These are phyloP conservation scores for Junonia oenone DNA, from an alignment of 2,888 invertebrate genomes.

Conservation along the genomic window DNA sequence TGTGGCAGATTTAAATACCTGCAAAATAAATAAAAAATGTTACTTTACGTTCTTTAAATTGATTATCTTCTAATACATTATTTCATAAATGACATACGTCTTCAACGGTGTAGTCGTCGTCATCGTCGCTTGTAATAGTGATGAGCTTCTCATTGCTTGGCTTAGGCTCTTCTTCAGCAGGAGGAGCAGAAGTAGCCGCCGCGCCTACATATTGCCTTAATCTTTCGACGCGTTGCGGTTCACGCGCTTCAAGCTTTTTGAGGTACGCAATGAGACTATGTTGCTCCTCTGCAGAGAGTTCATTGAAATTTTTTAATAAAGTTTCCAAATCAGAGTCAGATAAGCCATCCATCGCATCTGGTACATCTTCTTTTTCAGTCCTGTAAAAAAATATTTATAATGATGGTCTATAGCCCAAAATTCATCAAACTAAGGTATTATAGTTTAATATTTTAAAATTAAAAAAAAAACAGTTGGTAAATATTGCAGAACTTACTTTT, in stretches of 20 bases:
- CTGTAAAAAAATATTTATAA: constrained; percentile 36
- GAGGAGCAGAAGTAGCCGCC: constrained; percentile 38
- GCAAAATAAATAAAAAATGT: constrained; percentile 26
- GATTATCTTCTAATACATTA: constrained; percentile 11
- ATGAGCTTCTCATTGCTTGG: constrained; percentile 30
- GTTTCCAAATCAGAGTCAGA: constrained; percentile 90
- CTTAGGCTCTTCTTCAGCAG: background rate
- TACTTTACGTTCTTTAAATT: background rate
- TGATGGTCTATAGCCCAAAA: no score
- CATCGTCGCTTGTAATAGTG: constrained; percentile 80
- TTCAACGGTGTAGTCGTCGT: constrained; percentile 91
- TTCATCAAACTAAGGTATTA: no score
- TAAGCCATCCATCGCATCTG: constrained; percentile 84
- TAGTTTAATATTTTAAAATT: no score
- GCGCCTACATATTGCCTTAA: constrained; percentile 86
- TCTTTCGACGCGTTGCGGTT: constrained; percentile 88
- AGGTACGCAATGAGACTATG: constrained; percentile 89
- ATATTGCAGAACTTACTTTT: constrained; percentile 40
- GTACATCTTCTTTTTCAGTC: constrained; percentile 46
- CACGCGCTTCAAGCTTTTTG: constrained; percentile 87
- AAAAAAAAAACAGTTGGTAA: background rate
- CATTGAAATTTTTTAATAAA: constrained; percentile 87
- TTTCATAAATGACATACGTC: constrained; percentile 66
- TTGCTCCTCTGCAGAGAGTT: constrained; percentile 89
- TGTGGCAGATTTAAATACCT: constrained; percentile 86